phyloP scores from a whole-genome alignment of 2,888 invertebrate genomes.

The Adela reaumurella region DNA sequence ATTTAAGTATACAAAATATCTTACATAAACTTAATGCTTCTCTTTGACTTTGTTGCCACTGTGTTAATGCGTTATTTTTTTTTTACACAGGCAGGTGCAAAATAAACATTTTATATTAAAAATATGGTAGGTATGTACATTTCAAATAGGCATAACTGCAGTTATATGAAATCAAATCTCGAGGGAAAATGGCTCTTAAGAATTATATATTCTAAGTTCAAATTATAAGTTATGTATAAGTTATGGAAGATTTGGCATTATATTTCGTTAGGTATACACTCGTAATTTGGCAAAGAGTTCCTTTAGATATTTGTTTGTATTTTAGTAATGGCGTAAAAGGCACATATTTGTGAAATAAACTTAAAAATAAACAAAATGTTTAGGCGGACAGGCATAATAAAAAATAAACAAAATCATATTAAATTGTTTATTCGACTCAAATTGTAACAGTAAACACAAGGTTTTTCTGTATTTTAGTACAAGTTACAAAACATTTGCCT shows the following conservation, averaged over 20 bases:
- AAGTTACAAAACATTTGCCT: neutral
- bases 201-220: neutral
- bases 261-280: constrained; percentile 26
- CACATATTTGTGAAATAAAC: constrained; percentile 24
- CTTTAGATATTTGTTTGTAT: constrained; percentile 35
- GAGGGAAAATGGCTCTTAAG: too few species aligned
- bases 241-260: constrained; percentile 7
- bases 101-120: neutral
- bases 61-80: too few species aligned
- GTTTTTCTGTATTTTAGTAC: too few species aligned
- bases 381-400: neutral
- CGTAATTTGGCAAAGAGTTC: constrained; percentile 32
- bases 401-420: neutral
- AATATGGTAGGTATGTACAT: neutral
- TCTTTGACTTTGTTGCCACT: too few species aligned
- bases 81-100: neutral
- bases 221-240: neutral
- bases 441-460: neutral
- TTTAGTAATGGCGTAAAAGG: constrained; percentile 52
- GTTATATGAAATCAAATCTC: too few species aligned
- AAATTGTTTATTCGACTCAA: neutral
- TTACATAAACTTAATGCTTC: too few species aligned
- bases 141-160: neutral
- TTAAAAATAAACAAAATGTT: constrained; percentile 15
- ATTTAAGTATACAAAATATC: too few species aligned